Conservation (phyloP, 2,888 invertebrate species). For the Luffia ferchaultella region DNA sequence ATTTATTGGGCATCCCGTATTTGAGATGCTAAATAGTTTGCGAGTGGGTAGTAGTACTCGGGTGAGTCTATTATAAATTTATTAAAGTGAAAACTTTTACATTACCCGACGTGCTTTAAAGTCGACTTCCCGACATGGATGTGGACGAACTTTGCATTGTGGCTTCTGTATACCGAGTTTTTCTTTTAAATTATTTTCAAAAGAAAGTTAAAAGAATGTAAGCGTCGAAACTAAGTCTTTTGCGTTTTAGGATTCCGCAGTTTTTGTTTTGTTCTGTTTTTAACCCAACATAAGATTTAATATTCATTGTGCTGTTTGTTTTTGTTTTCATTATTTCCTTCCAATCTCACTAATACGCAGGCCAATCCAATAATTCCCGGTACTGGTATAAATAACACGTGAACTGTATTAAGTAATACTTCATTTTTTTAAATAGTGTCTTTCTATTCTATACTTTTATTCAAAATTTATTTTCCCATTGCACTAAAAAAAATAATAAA, state of each 20-base stretch:
- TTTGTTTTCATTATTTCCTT: too few species aligned
- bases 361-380: not conserved
- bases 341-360: not conserved
- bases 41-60: not conserved
- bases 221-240: too few species aligned
- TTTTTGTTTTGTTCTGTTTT: not conserved
- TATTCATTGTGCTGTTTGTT: not conserved
- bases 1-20: too few species aligned
- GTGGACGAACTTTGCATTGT: slow-evolving; percentile 3
- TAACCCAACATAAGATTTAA: not conserved
- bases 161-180: not conserved
- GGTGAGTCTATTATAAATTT: not conserved
- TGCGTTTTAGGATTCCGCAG: too few species aligned
- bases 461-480: too few species aligned
- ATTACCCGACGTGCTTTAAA: not conserved
- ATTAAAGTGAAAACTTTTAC: slow-evolving; percentile 4
- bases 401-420: too few species aligned
- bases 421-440: too few species aligned
- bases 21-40: too few species aligned
- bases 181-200: not conserved
- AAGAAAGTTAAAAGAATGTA: too few species aligned
- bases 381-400: not conserved
- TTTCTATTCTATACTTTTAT: too few species aligned
- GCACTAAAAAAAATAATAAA: too few species aligned
- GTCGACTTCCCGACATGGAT: not conserved